Conservation (phyloP, 2,797 vertebrate genomes). For the Tachyglossus aculeatus region DNA sequence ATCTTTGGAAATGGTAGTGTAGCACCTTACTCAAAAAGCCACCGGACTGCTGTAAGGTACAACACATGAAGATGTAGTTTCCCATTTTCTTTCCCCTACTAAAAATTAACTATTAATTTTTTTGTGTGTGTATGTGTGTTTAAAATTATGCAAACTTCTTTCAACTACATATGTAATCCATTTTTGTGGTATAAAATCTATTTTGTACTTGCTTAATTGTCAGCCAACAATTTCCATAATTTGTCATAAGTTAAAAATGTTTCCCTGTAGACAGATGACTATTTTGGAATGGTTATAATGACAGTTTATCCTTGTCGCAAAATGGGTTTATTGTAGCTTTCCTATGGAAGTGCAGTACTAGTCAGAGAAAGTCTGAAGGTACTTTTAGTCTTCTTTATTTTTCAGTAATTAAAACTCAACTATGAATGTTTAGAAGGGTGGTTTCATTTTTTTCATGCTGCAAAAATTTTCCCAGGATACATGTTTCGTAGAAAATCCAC, state of each 20-base stretch:
- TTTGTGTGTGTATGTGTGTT: background rate
- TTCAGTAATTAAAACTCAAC: background rate
- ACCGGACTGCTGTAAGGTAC: background rate
- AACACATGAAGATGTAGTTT: background rate
- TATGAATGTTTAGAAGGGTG: background rate
- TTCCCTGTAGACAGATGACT: background rate
- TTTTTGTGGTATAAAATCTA: background rate
- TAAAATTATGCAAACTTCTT: background rate
- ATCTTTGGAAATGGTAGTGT: slow-evolving; percentile 6
- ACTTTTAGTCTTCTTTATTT: background rate
- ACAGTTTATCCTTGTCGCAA: background rate
- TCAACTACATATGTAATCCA: background rate
- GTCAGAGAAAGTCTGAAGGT: background rate
- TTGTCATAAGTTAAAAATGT: slow-evolving; percentile 10
- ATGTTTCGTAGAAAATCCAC: slow-evolving; percentile 9
- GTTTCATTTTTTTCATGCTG: slow-evolving; percentile 3
- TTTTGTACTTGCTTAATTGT: background rate
- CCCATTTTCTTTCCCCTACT: background rate
- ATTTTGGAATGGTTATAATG: background rate
- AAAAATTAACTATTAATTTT: background rate
- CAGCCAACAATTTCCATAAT: slow-evolving; percentile 15
- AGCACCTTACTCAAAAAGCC: background rate
- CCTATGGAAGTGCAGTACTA: background rate
- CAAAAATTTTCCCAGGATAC: background rate
- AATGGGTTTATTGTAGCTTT: background rate